Conservation (phyloP, 2,888 invertebrate genomes). For the Phyto melanocephala region DNA sequence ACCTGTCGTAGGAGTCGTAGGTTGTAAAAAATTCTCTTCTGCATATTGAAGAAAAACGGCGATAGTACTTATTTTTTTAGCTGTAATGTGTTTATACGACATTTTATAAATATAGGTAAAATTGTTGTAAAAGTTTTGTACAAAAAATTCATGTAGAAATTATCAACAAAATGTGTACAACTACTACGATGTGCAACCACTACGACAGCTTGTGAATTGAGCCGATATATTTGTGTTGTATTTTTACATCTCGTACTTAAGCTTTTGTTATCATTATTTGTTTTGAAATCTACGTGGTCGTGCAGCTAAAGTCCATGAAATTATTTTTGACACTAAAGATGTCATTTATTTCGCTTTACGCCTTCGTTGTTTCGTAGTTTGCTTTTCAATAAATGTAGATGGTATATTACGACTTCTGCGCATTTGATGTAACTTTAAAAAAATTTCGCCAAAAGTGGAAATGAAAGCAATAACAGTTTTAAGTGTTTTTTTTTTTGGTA, state of each 20-base stretch:
- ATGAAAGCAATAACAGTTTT: neutral
- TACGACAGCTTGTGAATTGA: no score
- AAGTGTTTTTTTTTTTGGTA: conserved; percentile 3
- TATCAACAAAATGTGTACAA: no score
- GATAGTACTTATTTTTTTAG: no score
- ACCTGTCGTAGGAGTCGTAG: no score
- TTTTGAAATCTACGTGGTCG: neutral
- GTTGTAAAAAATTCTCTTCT: no score
- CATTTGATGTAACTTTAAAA: neutral
- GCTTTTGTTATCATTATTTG: neutral
- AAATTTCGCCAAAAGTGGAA: neutral
- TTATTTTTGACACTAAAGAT: conserved; percentile 57
- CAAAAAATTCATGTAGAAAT: no score
- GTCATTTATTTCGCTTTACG: conserved; percentile 39
- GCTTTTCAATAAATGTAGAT: neutral
- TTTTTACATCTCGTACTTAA: neutral
- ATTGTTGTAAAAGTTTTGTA: no score
- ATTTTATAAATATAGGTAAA: no score
- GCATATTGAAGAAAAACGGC: no score
- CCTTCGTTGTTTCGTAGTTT: neutral
- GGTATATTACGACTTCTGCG: conserved; percentile 50
- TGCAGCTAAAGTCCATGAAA: conserved; percentile 51
- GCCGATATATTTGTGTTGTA: no score
- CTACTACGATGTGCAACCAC: no score
- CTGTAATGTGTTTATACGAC: no score